These are phyloP conservation scores for Cataglyphis altisquamis DNA, from an alignment of 2,888 invertebrate genomes.

Conservation along the genomic window DNA sequence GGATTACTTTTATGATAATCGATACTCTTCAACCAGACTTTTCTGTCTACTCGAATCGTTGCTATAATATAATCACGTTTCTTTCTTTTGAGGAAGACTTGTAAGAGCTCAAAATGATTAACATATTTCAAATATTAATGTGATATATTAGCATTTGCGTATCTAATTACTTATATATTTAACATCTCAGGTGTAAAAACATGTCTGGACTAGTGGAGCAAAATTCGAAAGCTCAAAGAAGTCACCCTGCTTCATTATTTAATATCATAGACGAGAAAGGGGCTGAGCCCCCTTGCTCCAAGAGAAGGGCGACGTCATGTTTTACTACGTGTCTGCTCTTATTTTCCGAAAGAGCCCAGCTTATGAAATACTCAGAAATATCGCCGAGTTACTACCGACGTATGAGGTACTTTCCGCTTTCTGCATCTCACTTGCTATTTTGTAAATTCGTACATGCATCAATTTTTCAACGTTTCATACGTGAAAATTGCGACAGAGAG, in stretches of 20 bases:
- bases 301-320: conserved; percentile 40
- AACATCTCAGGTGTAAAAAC: conserved; percentile 41
- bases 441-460: conserved; percentile 50
- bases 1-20: conserved; percentile 44
- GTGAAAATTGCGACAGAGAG: conserved; percentile 49
- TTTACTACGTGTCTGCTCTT: conserved; percentile 54
- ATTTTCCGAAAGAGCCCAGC: conserved; percentile 51
- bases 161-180: conserved; percentile 28
- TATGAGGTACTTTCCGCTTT: conserved; percentile 50
- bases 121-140: conserved; percentile 48
- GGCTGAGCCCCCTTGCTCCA: conserved; percentile 17
- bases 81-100: neutral
- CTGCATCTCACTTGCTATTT: conserved; percentile 47
- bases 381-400: conserved; percentile 48
- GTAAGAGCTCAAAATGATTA: conserved; percentile 3
- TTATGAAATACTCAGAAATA: conserved; percentile 58
- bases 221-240: conserved; percentile 49
- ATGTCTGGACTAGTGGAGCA: conserved; percentile 10
- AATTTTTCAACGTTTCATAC: conserved; percentile 48
- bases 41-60: neutral
- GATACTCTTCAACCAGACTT: conserved; percentile 16
- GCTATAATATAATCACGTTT: conserved; percentile 13
- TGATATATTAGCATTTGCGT: neutral
- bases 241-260: conserved; percentile 55
- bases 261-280: conserved; percentile 34